Percentiles rank a stretch among this genome's conserved stretches.
phyloP scores from a whole-genome alignment of 1,140 invertebrate species.

The Bilobella aurantiaca region DNA sequence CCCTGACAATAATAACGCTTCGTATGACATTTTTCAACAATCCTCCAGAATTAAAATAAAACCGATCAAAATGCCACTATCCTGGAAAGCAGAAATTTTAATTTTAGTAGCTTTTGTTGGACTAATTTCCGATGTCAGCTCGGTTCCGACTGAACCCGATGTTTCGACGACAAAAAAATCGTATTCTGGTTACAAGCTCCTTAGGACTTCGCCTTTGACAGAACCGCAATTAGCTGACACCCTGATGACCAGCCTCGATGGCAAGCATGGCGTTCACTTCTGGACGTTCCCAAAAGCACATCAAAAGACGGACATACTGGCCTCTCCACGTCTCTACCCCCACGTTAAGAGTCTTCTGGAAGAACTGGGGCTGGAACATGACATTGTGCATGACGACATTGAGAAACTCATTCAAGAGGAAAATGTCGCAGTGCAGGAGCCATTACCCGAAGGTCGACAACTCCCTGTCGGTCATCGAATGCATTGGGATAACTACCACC shows the following conservation, averaged over 20 bases:
- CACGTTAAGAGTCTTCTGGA: conserved; percentile 13
- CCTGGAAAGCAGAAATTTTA: neutral
- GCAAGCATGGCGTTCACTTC: conserved; percentile 20
- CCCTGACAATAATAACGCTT: neutral
- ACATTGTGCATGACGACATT: conserved; percentile 20
- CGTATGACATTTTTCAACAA: neutral
- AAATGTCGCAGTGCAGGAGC: conserved; percentile 11
- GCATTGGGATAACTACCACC: conserved; percentile 17
- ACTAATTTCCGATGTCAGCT: neutral
- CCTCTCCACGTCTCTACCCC: conserved; percentile 5
- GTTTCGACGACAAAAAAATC: conserved; percentile 9
- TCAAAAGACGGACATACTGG: conserved; percentile 18
- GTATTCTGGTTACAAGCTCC: conserved; percentile 17
- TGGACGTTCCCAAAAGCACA: conserved; percentile 24
- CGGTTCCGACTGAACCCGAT: neutral
- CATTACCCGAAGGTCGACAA: neutral
- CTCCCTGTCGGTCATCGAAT: neutral
- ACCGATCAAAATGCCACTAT: neutral
- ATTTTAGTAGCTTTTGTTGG: neutral
- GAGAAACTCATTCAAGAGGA: conserved; percentile 13
- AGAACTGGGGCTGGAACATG: conserved; percentile 12
- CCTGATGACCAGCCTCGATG: conserved; percentile 8
- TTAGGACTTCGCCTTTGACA: conserved; percentile 6
- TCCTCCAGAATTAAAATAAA: no score
- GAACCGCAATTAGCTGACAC: conserved; percentile 1